These are phyloP conservation scores for Lophotis ruficrista DNA, from an alignment of 2,113 vertebrate genomes.

Conservation along the genomic window DNA sequence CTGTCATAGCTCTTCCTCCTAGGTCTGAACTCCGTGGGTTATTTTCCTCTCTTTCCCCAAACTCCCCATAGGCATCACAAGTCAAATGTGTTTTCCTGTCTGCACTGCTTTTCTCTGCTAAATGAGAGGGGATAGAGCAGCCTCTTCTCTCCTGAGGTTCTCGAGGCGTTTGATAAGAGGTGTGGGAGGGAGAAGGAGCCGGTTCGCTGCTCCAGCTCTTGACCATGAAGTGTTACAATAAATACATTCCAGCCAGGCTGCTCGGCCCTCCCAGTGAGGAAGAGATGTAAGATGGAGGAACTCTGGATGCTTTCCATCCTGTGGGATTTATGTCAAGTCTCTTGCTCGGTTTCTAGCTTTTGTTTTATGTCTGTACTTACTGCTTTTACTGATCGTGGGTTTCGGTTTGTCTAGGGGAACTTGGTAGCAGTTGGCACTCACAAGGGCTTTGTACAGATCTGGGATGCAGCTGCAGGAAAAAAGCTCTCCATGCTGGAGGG, in stretches of 20 bases:
- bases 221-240: background rate
- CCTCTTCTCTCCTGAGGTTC: background rate
- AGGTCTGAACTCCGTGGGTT: background rate
- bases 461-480: conserved; percentile 96
- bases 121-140: background rate
- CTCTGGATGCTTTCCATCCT: background rate
- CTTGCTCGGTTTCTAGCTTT: background rate
- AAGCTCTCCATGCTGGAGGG: conserved; percentile 94
- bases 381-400: background rate
- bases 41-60: background rate
- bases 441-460: conserved; percentile 98
- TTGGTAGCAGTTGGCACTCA: conserved; percentile 96
- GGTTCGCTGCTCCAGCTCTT: background rate
- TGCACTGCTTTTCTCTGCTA: background rate
- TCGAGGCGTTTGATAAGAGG: background rate
- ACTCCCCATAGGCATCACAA: background rate
- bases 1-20: background rate
- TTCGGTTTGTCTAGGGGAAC: conserved; percentile 84
- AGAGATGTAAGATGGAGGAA: background rate
- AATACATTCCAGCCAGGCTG: background rate
- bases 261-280: background rate
- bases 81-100: background rate
- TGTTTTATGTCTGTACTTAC: background rate
- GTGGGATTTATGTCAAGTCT: background rate
- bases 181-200: background rate